phyloP scores from a whole-genome alignment of 2,113 vertebrate genomes.

The Alectura lathami region DNA sequence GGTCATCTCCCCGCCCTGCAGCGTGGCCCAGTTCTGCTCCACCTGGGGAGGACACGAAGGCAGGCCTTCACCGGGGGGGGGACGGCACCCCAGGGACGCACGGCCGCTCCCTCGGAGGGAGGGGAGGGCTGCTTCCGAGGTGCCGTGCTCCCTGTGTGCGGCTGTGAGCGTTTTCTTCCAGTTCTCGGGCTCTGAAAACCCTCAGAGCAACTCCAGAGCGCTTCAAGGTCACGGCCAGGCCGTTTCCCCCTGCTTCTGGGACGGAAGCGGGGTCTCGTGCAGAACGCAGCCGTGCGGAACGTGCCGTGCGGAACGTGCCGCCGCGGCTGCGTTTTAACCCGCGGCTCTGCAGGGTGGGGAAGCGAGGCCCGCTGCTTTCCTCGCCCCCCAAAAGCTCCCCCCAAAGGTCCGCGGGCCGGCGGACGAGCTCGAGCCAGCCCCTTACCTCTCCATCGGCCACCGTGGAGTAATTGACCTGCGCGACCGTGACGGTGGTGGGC shows the following conservation, averaged over 20 bases:
- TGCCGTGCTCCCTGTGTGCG: too few relatives aligned
- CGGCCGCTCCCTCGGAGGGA: too few relatives aligned
- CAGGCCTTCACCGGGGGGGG: not conserved
- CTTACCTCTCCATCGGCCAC: slow-evolving; percentile 94
- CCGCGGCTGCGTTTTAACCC: too few relatives aligned
- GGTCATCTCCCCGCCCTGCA: slow-evolving; percentile 97
- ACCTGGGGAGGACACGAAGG: slow-evolving; percentile 65
- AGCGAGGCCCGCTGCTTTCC: not conserved
- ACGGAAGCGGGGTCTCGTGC: not conserved
- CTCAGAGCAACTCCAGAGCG: not conserved
- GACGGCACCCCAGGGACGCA: fast-evolving
- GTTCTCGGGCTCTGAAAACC: not conserved
- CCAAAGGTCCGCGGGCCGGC: too few relatives aligned
- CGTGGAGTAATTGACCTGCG: slow-evolving; percentile 96
- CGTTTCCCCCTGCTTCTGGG: not conserved
- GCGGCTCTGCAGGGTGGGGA: too few relatives aligned
- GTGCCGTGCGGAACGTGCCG: too few relatives aligned
- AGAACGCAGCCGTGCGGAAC: slow-evolving; percentile 24
- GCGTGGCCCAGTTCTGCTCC: slow-evolving; percentile 93
- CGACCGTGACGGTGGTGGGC: slow-evolving; percentile 93
- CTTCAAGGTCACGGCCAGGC: not conserved
- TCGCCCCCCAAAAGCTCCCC: too few relatives aligned
- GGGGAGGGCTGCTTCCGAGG: too few relatives aligned
- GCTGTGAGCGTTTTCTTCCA: too few relatives aligned
- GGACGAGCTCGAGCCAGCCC: fast-evolving